Evolutionary conservation across 1,140 invertebrate species (phyloP).

Genomic region (Nasonia giraulti): DNA sequence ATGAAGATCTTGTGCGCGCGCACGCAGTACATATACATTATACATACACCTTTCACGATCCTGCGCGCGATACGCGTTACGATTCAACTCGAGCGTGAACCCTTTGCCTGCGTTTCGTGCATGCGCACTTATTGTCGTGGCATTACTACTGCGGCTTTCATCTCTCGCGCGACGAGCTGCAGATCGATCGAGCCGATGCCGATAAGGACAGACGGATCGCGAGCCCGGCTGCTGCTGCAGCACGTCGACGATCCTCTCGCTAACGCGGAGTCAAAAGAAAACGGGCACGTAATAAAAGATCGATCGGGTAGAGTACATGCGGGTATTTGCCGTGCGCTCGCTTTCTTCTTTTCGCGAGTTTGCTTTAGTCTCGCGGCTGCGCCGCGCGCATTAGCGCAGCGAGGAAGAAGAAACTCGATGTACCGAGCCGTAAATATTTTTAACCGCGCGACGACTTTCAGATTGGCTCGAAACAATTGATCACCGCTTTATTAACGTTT

Average conservation of each 20-base stretch:
- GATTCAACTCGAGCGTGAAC: slow-evolving; percentile 61
- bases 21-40: not conserved
- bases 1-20: slow-evolving; percentile 26
- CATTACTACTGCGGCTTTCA: slow-evolving; percentile 56
- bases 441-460: not conserved
- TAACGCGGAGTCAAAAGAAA: slow-evolving; percentile 42
- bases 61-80: slow-evolving; percentile 58
- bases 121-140: not conserved
- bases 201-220: slow-evolving; percentile 30
- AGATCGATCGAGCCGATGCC: slow-evolving; percentile 2
- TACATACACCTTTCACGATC: not conserved
- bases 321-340: no score
- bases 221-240: slow-evolving; percentile 4
- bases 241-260: not conserved
- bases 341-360: no score
- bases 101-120: slow-evolving; percentile 60
- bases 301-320: not conserved
- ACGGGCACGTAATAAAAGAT: slow-evolving; percentile 41
- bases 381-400: not conserved
- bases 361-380: no score
- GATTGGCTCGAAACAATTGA: slow-evolving; percentile 29
- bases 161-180: not conserved
- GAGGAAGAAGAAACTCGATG: not conserved
- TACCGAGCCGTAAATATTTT: not conserved
- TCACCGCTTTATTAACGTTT: slow-evolving; percentile 19